Base-by-base conservation (phyloP, 2,113 vertebrate genomes). In the Zingel zingel region DNA sequence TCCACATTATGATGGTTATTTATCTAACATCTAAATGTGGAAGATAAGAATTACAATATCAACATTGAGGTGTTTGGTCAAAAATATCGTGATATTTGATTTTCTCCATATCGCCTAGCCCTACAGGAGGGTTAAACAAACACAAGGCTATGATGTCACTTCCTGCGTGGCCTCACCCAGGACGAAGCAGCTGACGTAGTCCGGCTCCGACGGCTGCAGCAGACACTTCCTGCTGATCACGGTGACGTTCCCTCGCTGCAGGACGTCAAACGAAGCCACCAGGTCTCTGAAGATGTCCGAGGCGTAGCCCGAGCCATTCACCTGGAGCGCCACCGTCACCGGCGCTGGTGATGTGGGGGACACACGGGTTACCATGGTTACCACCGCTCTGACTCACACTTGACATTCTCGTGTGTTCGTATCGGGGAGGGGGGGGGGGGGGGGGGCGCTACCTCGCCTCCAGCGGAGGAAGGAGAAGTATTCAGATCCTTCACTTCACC, bases 261-360 rank as follows among this genome's bases (percentile, higher is more conserved):
- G 92, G 6, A 86, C 0, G 0, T 95, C 89, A 1, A 99, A 98
- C 0, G 97, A 94, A 0, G 96, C 89, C 19, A 95, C 95, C 86
- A 99, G 43, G 73, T 98, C 96, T 0, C 91, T 95, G 86, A 93
- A 98, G 88, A 99, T 96, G 62, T 96, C 95, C 0, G 97, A 95
- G 0, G 95, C 72, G 11, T 96, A 97, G 36, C 98, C 98, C 0
- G 89, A 93, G 0, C 98, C 97, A 0, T 95, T 92, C 62, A 99
- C 94, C 0, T 39, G 91, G 51, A 98, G 4, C 0, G 71, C 88
- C 48, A 97, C 8, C 0, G 83, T 8, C 2, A 81, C 76, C 0
- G 97, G 98, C 0, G 96, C 97, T 98, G 92, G 16, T 0, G 39
- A 36, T 36, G 36, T 8, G 57, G 30, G 30, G 30, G 27, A 58